Evolutionary conservation across 2,113 vertebrate species (phyloP), one percentile per base, ranked within the genome.

Genomic region (Desmodus rotundus): DNA sequence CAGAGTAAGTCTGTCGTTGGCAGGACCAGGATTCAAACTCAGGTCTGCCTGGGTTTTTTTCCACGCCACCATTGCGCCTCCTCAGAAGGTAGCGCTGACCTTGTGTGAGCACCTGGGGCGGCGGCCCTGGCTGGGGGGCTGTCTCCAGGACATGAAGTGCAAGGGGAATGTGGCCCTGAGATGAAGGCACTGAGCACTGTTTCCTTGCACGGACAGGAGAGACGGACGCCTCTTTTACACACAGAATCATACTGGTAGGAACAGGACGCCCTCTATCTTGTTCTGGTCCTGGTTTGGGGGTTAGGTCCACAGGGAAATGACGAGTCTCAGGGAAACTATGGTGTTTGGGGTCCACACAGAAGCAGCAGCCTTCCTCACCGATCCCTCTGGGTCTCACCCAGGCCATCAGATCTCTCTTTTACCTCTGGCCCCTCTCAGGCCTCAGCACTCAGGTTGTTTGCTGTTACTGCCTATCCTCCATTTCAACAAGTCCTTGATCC

Each of bases 401-500:
- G 24, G 17, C 78, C 74, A 4, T 87, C 12, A 68, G 45, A 38
- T 43, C 5, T n/a, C 19, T 54, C 20, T 93, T 86, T 81, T 58
- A 22, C 20, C 17, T 80, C 28, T 54, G 47, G 41, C 8, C 38
- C 4, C 56, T 85, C 67, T 8, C 16, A 6, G 31, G 17, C 26
- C 14, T 85, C 68, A 38, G 47, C 26, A 5, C n/a, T 91, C 65
- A 85, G 6, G 77, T 58, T 72, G 80, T 85, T 63, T 85, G 87
- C 70, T n/a, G 16, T 93, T 61, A 54, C 45, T 84, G 9, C 74
- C 89, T 61, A 13, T 74, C 38, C 76, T 84, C 41, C 7, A 22
- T 87, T 95, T 47, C 70, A 84, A 36, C 82, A 43, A 58, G 72
- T 77, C 72, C 72, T 96, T 90, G 87, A 93, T 93, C 41, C 81